These are phyloP conservation scores for Papilio elwesi DNA, from an alignment of 2,888 invertebrate species.

Conservation along the genomic window DNA sequence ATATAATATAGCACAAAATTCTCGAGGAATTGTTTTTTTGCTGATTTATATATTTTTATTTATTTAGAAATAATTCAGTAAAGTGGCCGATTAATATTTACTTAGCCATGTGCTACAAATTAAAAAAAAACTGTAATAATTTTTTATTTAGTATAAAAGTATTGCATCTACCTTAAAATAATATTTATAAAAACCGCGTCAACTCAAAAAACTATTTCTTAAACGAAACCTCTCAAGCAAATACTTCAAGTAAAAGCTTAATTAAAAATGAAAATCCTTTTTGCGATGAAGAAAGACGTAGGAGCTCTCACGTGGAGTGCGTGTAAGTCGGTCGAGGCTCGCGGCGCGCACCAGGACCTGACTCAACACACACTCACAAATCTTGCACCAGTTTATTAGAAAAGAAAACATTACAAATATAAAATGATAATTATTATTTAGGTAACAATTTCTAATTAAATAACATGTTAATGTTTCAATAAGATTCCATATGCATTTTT, in stretches of 20 bases:
- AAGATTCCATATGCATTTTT: too few species aligned
- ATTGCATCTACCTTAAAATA: too few species aligned
- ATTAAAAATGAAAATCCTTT: constrained; percentile 38
- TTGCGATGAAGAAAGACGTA: constrained; percentile 29
- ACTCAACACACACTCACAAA: background rate
- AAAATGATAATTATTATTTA: background rate
- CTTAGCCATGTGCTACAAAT: too few species aligned
- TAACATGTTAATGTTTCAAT: too few species aligned
- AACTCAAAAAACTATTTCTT: constrained; percentile 13
- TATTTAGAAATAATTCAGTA: too few species aligned
- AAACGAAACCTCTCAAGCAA: constrained; percentile 14
- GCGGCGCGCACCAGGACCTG: constrained; percentile 1
- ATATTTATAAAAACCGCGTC: background rate
- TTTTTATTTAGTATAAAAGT: too few species aligned
- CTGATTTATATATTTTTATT: too few species aligned
- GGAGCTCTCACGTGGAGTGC: constrained; percentile 35
- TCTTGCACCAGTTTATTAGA: constrained; percentile 19
- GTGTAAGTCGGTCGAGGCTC: constrained; percentile 33
- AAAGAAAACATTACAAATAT: constrained; percentile 14
- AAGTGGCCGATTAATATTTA: too few species aligned
- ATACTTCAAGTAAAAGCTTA: constrained; percentile 26
- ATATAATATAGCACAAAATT: too few species aligned
- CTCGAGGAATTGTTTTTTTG: too few species aligned
- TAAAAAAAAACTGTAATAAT: too few species aligned
- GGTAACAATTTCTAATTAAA: background rate